These are phyloP conservation scores for Sipha flava DNA, from an alignment of 1,140 invertebrate genomes.

Conservation along the genomic window DNA sequence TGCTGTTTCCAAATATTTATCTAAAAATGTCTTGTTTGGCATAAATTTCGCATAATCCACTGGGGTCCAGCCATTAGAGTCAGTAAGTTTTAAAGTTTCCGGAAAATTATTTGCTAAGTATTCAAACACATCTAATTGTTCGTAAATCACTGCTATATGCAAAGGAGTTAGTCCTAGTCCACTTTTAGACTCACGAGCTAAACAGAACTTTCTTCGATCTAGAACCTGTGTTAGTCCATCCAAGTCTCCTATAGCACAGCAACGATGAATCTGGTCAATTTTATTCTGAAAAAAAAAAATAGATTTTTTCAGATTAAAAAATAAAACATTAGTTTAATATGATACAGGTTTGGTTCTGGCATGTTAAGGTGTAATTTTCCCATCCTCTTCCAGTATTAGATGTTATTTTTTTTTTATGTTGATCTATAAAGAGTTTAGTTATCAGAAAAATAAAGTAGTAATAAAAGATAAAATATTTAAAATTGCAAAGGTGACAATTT, in stretches of 20 bases:
- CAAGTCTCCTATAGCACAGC: slow-evolving; percentile 75
- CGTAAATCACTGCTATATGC: slow-evolving; percentile 82
- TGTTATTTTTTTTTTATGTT: too few relatives aligned
- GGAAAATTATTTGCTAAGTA: slow-evolving; percentile 59
- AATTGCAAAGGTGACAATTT: too few relatives aligned
- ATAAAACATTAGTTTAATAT: not conserved
- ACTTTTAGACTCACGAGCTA: slow-evolving; percentile 68
- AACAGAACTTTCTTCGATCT: slow-evolving; percentile 82
- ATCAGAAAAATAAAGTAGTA: too few relatives aligned
- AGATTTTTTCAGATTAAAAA: not conserved
- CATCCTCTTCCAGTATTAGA: too few relatives aligned
- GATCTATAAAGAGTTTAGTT: too few relatives aligned
- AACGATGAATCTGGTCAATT: slow-evolving; percentile 76
- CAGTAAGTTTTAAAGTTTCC: slow-evolving; percentile 64
- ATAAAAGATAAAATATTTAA: too few relatives aligned
- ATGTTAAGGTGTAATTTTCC: too few relatives aligned
- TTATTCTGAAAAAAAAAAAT: slow-evolving; percentile 56
- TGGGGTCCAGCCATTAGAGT: slow-evolving; percentile 75
- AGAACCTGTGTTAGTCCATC: slow-evolving; percentile 73
- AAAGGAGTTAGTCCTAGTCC: slow-evolving; percentile 82
- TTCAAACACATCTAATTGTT: slow-evolving; percentile 45
- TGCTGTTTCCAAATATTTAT: slow-evolving; percentile 41
- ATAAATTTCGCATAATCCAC: slow-evolving; percentile 82
- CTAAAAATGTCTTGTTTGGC: slow-evolving; percentile 79
- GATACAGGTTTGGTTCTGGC: too few relatives aligned